Conservation (phyloP, 1,140 invertebrate genomes). For the Heliconius hewitsoni region DNA sequence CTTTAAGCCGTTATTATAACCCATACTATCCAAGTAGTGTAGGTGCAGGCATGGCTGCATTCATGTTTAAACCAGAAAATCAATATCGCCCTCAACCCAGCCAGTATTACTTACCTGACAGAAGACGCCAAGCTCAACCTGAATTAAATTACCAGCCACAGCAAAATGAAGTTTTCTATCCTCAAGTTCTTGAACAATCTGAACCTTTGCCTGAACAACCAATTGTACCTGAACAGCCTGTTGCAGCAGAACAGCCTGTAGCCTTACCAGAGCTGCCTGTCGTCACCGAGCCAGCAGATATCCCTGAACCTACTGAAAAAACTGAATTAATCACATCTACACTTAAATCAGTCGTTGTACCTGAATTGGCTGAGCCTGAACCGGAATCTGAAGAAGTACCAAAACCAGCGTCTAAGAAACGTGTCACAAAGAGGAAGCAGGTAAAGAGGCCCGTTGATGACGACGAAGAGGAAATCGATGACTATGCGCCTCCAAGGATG, state of each 20-base stretch:
- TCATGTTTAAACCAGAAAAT: slow-evolving; percentile 66
- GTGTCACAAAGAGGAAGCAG: slow-evolving; percentile 65
- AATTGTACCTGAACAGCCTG: slow-evolving; percentile 36
- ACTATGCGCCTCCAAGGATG: slow-evolving; percentile 54
- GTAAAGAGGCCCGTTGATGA: slow-evolving; percentile 71
- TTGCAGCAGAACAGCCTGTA: slow-evolving; percentile 46
- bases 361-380: slow-evolving; percentile 65
- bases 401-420: slow-evolving; percentile 54
- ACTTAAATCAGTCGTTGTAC: slow-evolving; percentile 47
- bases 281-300: slow-evolving; percentile 58
- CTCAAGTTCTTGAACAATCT: slow-evolving; percentile 56
- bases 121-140: slow-evolving; percentile 60
- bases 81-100: slow-evolving; percentile 52
- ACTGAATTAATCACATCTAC: slow-evolving; percentile 56
- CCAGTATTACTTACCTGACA: slow-evolving; percentile 69
- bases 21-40: slow-evolving; percentile 60
- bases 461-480: slow-evolving; percentile 71
- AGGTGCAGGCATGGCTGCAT: slow-evolving; percentile 68
- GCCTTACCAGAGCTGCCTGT: slow-evolving; percentile 47
- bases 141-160: slow-evolving; percentile 57
- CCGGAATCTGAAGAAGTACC: slow-evolving; percentile 64
- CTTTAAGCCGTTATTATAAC: slow-evolving; percentile 71
- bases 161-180: slow-evolving; percentile 68
- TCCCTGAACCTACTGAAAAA: slow-evolving; percentile 62
- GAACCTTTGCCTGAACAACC: slow-evolving; percentile 45